Base-by-base conservation (phyloP, 2,797 vertebrate genomes). In the Yasuhikotakia modesta region DNA sequence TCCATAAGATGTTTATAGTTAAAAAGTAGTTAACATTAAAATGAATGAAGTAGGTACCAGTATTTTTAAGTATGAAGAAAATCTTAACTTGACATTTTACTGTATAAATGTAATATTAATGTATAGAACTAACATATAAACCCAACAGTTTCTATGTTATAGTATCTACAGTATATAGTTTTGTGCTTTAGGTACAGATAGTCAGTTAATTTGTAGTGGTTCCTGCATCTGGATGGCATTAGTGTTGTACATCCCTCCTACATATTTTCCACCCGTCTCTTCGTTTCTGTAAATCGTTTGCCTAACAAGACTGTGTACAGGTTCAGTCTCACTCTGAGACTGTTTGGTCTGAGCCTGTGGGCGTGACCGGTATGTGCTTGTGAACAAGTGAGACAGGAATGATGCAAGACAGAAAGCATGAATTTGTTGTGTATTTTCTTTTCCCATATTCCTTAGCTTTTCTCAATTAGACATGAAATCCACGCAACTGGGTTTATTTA, bases 161-260 rank as follows among this genome's bases (percentile, higher is more conserved):
- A 67, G 72, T 66, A 75, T 83, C 73, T 76, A 8, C 58, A n/a
- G n/a, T 75, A 81, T 84, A n/a, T 74, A 74, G 27, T 50, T 58
- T 43, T 43, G 57, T 64, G 45, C 32, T 70, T 48, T 30, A 64
- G 85, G 83, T 88, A 85, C 85, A 90, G 84, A 86, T 75, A 77
- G 83, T 19, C 58, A 4, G 27, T 27, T 27, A 27, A 4, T 27
- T 4, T 27, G 27, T 27, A 27, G 46, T 83, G 77, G 84, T 80
- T 76, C 63, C 76, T 82, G 88, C 90, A 91, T 92, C 90, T 93
- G 90, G 89, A 79, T 35, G 12, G 84, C 84, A 89, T 93, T 90
- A 92, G 82, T 82, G 86, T 79, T 57, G 61, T 24, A 81, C 89
- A 87, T 89, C 88, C 88, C 87, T 80, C 84, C 24, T 76, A 57